phyloP scores from a whole-genome alignment of 35 echinoderm and acorn worm species.

The Eucidaris tribuloides region DNA sequence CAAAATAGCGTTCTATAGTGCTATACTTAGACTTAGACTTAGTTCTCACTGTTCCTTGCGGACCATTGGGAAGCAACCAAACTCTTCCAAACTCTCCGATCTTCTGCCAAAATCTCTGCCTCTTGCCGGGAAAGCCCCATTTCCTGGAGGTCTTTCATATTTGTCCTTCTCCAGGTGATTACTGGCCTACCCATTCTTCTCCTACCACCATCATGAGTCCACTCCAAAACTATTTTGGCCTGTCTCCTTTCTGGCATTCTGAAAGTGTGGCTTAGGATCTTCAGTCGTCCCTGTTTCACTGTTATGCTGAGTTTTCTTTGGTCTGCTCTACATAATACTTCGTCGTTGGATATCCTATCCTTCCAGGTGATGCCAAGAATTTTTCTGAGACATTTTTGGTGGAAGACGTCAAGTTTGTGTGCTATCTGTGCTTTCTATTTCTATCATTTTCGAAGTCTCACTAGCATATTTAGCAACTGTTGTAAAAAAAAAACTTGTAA shows the following conservation, averaged over 20 bases:
- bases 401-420: background rate
- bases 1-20: no score
- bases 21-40: background rate
- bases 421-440: background rate
- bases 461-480: background rate
- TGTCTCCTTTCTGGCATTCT: slow-evolving; percentile 15
- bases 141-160: no score
- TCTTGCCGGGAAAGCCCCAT: no score
- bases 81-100: no score
- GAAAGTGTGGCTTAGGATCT: background rate
- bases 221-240: background rate
- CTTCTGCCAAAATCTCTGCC: no score
- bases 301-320: background rate
- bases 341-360: background rate
- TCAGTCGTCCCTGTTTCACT: background rate
- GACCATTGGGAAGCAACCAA: no score
- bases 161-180: background rate
- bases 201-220: background rate
- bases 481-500: no score
- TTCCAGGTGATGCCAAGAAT: background rate
- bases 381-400: no score
- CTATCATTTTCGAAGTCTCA: no score
- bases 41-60: background rate
- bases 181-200: background rate
- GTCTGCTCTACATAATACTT: background rate